Conservation (phyloP, 1,140 invertebrate species). For the Neuroterus valhalla region DNA sequence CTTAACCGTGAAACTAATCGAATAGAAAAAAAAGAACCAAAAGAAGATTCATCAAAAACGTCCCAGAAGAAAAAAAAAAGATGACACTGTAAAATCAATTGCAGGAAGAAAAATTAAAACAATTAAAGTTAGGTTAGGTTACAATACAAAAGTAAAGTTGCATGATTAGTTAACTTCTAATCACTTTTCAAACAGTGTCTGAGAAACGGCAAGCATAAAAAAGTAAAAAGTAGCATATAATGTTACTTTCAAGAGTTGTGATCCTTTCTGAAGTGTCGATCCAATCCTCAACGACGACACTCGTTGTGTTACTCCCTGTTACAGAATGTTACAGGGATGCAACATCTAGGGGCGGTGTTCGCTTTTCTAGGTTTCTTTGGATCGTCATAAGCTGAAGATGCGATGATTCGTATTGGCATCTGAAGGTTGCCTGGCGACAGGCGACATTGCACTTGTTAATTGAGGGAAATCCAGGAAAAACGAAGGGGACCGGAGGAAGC, state of each 20-base stretch:
- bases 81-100: no score
- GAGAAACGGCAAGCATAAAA: not conserved
- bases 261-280: not conserved
- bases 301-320: slow-evolving; percentile 32
- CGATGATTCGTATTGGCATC: not conserved
- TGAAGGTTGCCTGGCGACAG: not conserved
- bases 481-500: slow-evolving; percentile 49
- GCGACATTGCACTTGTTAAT: not conserved
- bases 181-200: no score
- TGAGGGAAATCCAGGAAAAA: slow-evolving; percentile 45
- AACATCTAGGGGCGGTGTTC: not conserved
- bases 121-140: no score
- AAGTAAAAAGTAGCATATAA: not conserved
- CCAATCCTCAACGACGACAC: not conserved
- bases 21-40: no score
- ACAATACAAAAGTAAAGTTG: no score
- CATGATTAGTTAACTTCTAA: no score
- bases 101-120: no score
- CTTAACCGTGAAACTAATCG: no score
- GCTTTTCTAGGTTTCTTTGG: not conserved
- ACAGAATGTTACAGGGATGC: not conserved
- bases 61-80: no score
- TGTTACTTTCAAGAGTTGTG: not conserved
- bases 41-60: no score
- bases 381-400: not conserved